A percentile compares a stretch with the other conserved stretches of the same genome.
phyloP scores from a whole-genome alignment of 2,888 invertebrate genomes.

The Conchocele bisecta region DNA sequence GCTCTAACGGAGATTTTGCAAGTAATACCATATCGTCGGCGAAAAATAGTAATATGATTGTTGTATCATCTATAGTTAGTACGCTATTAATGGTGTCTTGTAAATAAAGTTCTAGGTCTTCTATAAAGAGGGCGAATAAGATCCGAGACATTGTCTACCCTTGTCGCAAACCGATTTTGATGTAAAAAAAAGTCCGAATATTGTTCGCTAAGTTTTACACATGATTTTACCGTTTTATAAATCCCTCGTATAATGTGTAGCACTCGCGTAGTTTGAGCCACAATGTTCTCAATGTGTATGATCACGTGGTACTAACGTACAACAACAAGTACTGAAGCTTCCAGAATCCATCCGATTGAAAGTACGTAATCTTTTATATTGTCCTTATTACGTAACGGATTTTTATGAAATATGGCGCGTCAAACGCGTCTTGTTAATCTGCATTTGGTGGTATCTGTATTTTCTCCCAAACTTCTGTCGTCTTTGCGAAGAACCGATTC shows the following conservation, averaged over 20 bases:
- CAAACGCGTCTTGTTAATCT: too few species aligned
- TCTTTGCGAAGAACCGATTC: too few species aligned
- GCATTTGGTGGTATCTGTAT: too few species aligned
- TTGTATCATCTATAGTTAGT: conserved; percentile 4
- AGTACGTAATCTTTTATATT: too few species aligned
- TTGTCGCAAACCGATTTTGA: conserved; percentile 11
- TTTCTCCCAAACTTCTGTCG: too few species aligned
- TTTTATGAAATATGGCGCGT: too few species aligned
- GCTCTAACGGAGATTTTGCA: conserved; percentile 1
- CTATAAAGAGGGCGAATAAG: conserved; percentile 6
- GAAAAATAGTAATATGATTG: conserved; percentile 22
- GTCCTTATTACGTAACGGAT: too few species aligned
- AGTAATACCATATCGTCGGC: conserved; percentile 44
- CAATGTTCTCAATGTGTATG: too few species aligned
- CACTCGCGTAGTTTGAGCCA: too few species aligned
- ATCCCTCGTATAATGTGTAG: conserved; percentile 5
- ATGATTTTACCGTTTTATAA: conserved; percentile 7
- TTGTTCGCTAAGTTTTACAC: neutral
- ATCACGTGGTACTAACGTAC: too few species aligned
- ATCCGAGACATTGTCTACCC: conserved; percentile 9
- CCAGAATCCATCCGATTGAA: too few species aligned
- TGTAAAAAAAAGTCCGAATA: conserved; percentile 12
- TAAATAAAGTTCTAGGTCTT: conserved; percentile 16
- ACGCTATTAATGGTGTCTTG: conserved; percentile 1
- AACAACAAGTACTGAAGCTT: too few species aligned